Evolutionary conservation across 30 jellyfish, hydroid and myxozoan genomes (phyloP), one percentile per base, ranked within the genome.

Genomic region (Rhopilema esculentum): DNA sequence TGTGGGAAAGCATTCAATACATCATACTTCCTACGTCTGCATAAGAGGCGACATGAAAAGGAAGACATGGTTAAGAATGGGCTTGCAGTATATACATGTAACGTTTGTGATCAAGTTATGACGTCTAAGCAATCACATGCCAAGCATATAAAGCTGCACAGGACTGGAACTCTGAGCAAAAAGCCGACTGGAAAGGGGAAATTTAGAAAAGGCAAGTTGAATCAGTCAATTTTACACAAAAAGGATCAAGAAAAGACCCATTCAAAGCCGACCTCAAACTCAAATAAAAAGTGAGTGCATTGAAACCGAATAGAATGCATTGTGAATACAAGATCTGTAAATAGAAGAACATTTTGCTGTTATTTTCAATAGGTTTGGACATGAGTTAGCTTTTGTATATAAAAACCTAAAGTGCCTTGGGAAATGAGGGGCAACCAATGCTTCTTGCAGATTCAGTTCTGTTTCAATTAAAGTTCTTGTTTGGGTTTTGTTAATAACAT

Each of bases 1-100:
- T 80, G 90, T 66, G 76, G 90, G 25, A 80, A 80, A 25, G 24
- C 53, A 49, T 80, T 80, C 66, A 80, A 80, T 49, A 80, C 90
- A 26, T 20, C 76, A 23, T 80, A 80, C 49, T 80, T 26, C 23
- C 51, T 80, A 16, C 65, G 90, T 61, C 52, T 65, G 53, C 90
- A 80, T 81, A 67, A 80, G 24, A 66, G 67, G 63, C 81, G 90
- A 66, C 90, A 80, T n/a, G 40, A n/a, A 16, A 22, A 12, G 9
- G 69, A 73, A 29, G 27, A 17, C 57, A 12, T 40, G 12, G 57
- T 40, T 40, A 12, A 12, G 12, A 40, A 40, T 40, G 57, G 57
- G 57, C 57, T 12, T 2, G 57, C 57, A 6, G 6, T 40, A 40
- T 40, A 2, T 40, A 12, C 57, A 40, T 40, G 57, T 12, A 12